These are phyloP conservation scores for Fratercula arctica DNA, from an alignment of 2,797 vertebrate genomes.

Conservation along the genomic window DNA sequence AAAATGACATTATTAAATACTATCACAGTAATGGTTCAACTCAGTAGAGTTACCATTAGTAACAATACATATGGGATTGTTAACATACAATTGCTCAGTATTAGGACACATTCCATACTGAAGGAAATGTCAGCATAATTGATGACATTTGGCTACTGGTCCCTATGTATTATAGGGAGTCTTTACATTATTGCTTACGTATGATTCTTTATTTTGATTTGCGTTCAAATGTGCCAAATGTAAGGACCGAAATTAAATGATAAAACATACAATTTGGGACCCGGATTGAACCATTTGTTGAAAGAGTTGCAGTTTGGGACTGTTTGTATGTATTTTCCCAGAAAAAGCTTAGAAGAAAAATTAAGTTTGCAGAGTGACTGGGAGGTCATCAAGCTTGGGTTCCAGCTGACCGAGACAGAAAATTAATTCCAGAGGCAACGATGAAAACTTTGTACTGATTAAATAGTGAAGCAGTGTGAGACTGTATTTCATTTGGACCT, in stretches of 20 bases:
- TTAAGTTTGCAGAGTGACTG: constrained; percentile 38
- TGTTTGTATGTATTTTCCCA: constrained; percentile 23
- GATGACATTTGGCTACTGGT: constrained; percentile 61
- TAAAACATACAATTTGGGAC: constrained; percentile 7
- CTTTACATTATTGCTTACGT: constrained; percentile 37
- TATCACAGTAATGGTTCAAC: neutral
- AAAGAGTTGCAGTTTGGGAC: constrained; percentile 34
- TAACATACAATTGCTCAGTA: constrained; percentile 34
- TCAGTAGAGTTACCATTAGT: constrained; percentile 17
- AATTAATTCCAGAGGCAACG: constrained; percentile 47
- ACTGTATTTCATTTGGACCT: neutral
- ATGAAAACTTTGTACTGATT: constrained; percentile 27
- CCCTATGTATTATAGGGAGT: neutral
- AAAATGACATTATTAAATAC: constrained; percentile 55
- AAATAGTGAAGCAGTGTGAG: neutral
- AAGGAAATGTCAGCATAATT: constrained; percentile 59
- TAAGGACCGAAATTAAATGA: constrained; percentile 33
- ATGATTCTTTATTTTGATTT: constrained; percentile 34
- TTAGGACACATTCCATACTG: constrained; percentile 39
- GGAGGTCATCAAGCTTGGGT: constrained; percentile 39
- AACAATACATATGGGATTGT: constrained; percentile 41
- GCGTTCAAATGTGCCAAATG: constrained; percentile 24
- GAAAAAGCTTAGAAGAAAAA: constrained; percentile 30
- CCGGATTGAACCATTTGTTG: neutral
- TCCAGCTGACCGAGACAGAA: constrained; percentile 46